phyloP scores from a whole-genome alignment of 2,797 vertebrate species.

The Pangasius mekongensis region DNA sequence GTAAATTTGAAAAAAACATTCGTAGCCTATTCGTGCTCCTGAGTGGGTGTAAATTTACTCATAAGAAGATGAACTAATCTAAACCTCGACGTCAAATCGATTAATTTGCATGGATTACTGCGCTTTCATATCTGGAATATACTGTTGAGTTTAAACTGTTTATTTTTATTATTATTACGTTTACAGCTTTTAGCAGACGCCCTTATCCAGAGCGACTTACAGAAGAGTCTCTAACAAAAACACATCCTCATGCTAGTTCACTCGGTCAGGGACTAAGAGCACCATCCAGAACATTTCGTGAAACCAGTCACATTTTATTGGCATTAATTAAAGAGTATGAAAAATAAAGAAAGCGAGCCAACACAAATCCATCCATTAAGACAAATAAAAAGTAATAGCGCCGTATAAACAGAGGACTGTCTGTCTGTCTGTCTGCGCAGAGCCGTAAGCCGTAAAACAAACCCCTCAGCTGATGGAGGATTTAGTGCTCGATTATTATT shows the following conservation, averaged over 20 bases:
- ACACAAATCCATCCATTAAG: background rate
- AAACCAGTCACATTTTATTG: background rate
- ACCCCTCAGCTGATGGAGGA: background rate
- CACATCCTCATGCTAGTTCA: background rate
- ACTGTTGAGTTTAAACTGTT: background rate
- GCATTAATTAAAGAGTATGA: background rate
- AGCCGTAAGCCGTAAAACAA: too few relatives aligned
- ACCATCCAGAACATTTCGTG: too few relatives aligned
- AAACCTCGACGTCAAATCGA: background rate
- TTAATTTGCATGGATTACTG: background rate
- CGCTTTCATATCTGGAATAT: background rate
- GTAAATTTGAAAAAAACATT: background rate
- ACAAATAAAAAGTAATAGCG: background rate
- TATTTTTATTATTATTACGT: background rate
- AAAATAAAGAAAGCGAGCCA: background rate
- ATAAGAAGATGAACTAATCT: background rate
- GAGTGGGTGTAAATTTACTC: background rate
- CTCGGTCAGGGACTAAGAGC: background rate
- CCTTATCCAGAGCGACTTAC: background rate
- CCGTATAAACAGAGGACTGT: background rate
- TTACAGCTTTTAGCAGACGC: background rate
- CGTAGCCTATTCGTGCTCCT: background rate
- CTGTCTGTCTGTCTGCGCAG: too few relatives aligned
- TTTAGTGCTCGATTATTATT: background rate
- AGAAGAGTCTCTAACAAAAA: background rate